phyloP scores from a whole-genome alignment of 1,140 invertebrate genomes.

The Caenorhabditis brenneri region DNA sequence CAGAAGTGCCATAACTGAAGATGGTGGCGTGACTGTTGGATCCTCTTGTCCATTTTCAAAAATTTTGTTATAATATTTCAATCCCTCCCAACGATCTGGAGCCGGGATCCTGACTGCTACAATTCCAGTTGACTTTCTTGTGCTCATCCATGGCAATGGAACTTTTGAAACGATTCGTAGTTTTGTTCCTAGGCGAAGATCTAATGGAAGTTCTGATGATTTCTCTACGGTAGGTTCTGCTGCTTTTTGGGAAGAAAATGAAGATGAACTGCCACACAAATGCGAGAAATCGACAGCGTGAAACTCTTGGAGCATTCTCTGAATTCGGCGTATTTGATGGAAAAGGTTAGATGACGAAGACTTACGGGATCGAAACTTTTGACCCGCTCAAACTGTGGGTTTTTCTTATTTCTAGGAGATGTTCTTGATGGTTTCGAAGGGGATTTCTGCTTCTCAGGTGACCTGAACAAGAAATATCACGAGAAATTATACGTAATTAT shows the following conservation, averaged over 20 bases:
- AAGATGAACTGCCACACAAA: not conserved
- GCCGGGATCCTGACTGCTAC: not conserved
- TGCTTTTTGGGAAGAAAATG: not conserved
- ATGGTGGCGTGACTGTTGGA: not conserved
- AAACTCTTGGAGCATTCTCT: not conserved
- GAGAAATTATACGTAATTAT: not conserved
- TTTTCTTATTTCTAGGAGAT: conserved; percentile 2
- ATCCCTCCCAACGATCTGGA: not conserved
- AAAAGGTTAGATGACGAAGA: not conserved
- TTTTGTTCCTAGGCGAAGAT: conserved; percentile 34
- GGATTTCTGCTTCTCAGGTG: not conserved
- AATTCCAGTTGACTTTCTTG: not conserved
- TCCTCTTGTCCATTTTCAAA: not conserved
- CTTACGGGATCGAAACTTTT: conserved; percentile 12
- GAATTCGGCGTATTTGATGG: not conserved
- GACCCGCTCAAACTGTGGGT: not conserved
- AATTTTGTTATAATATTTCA: not conserved
- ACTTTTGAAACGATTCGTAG: conserved; percentile 41
- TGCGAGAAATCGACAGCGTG: conserved; percentile 9
- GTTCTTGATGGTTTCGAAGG: not conserved
- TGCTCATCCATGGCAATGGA: conserved; percentile 46
- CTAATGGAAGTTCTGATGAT: conserved; percentile 1
- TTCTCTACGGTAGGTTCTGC: not conserved
- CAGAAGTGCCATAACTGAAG: not conserved
- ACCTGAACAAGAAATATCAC: not conserved